Evolutionary conservation across 2,797 vertebrate genomes (phyloP).

Genomic region (Anolis apletophallus): DNA sequence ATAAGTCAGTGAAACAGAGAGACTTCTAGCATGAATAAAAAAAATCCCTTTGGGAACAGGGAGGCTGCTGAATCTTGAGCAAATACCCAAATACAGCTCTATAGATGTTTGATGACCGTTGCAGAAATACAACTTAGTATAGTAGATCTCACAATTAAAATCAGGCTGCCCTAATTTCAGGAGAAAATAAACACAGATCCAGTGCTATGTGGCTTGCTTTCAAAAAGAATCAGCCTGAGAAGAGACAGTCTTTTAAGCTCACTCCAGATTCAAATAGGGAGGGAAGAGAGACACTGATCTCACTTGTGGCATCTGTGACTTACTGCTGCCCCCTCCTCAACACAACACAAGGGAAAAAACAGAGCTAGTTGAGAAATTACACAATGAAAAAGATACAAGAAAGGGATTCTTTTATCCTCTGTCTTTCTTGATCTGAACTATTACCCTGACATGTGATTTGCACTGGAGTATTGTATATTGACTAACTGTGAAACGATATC

Average conservation of each 20-base stretch:
- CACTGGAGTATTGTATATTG: neutral
- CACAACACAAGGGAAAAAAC: neutral
- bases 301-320: slow-evolving; percentile 7
- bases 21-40: slow-evolving; percentile 9
- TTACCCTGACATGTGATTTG: neutral
- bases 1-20: slow-evolving; percentile 2
- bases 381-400: neutral
- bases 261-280: rapidly evolving
- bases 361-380: neutral
- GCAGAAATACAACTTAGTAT: slow-evolving; percentile 61
- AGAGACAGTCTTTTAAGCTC: slow-evolving; percentile 54
- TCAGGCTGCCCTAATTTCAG: slow-evolving; percentile 64
- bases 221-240: slow-evolving; percentile 68
- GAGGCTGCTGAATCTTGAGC: slow-evolving; percentile 6
- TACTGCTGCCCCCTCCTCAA: neutral
- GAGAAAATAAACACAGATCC: slow-evolving; percentile 68
- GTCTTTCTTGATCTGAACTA: neutral
- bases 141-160: slow-evolving; percentile 70
- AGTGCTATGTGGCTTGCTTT: slow-evolving; percentile 66
- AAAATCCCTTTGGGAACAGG: neutral
- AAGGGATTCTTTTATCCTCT: neutral
- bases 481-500: neutral
- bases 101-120: slow-evolving; percentile 63
- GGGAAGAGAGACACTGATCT: neutral
- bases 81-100: slow-evolving; percentile 24